Base-by-base conservation (phyloP, 1,140 invertebrate species). In the Hylaeus volcanicus region DNA sequence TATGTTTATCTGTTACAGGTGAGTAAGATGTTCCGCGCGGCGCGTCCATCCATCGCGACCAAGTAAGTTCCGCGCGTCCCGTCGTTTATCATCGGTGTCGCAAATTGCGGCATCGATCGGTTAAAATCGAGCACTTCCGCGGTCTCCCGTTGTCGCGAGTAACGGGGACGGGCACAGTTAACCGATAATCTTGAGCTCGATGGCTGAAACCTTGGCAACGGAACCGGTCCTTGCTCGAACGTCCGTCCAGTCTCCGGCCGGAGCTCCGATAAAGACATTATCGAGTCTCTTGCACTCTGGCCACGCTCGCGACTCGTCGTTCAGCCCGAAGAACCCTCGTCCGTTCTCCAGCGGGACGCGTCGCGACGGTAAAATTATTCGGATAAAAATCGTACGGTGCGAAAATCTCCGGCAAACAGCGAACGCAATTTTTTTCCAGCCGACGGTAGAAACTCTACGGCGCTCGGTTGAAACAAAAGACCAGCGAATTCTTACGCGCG, bases 141-240 rank as follows among this genome's bases (percentile, higher is more conserved):
- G 37, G 68, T 48, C 45, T 74, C n/a, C 77, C 69, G 70, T 79
- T 65, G 55, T 64, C 61, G 43, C 77, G 43, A 14, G 15, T 73
- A 73, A 79, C 77, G 77, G 77, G 45, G 39, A 55, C 51, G 43
- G 45, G 65, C 70, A 77, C 74, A 77, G 74, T 77, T 77, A 77
- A 51, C 65, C 74, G 65, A 70, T 70, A 79, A 74, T 79, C 77
- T 9, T 53, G 39, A 15, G 9, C 56, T 15, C 37, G 9, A 37
- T 14, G 15, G 14, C 11, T 8, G 11, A 41, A 58, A 65, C 60
- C 60, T 79, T 72, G 76, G 60, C 76, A 73, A 72, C 71, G 70
- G 71, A 79, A 79, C 77, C 77, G 77, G 77, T 74, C 70, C 41
- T 4, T 2, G 37, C 39, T 37, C 37, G 51, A 55, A 15, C 15